Percentiles rank a stretch among this genome's conserved stretches.
Evolutionary conservation across 2,797 vertebrate species (phyloP).

Genomic region (Okamejei kenojei): DNA sequence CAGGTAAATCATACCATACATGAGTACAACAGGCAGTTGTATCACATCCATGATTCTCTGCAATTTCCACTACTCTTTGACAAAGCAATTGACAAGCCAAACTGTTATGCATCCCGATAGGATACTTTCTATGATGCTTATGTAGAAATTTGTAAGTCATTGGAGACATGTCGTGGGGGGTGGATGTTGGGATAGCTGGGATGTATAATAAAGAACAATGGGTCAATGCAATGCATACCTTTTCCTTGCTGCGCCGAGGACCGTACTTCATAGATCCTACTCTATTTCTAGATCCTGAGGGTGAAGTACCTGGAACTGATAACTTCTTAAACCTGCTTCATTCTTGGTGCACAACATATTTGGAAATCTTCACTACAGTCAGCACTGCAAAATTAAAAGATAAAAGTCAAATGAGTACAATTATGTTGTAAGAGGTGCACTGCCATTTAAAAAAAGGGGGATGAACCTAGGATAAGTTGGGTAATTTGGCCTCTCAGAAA

Average conservation of each 20-base stretch:
- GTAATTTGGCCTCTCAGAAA: not conserved
- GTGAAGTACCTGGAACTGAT: not conserved
- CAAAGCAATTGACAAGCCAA: too few species aligned
- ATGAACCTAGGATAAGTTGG: not conserved
- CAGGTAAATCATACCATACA: too few species aligned
- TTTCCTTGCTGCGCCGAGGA: not conserved
- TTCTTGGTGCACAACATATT: not conserved
- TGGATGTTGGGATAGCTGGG: not conserved
- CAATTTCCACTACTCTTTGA: too few species aligned
- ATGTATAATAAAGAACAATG: not conserved
- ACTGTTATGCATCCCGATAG: too few species aligned
- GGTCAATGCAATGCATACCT: not conserved
- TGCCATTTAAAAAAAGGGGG: not conserved
- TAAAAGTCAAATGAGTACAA: not conserved
- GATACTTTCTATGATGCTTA: too few species aligned
- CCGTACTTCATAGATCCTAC: not conserved
- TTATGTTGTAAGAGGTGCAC: not conserved
- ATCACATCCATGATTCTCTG: too few species aligned
- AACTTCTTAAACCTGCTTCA: not conserved
- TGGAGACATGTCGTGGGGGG: not conserved
- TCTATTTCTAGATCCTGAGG: not conserved
- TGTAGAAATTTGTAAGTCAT: too few species aligned
- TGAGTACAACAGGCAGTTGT: too few species aligned
- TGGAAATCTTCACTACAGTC: not conserved
- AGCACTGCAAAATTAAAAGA: not conserved